Conservation (phyloP, 1,140 invertebrate genomes). For the Ditylenchus dipsaci region DNA sequence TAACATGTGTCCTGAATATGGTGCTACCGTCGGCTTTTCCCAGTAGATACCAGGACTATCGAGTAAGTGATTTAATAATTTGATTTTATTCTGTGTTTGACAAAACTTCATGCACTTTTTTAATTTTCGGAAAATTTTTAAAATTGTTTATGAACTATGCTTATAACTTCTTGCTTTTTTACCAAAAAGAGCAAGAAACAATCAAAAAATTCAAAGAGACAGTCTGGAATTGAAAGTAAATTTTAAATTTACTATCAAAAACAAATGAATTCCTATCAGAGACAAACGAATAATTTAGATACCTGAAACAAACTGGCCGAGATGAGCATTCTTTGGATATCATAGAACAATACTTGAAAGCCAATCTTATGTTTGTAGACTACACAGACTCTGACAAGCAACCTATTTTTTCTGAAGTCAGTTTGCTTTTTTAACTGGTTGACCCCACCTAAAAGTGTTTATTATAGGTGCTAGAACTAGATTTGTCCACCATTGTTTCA, state of each 20-base stretch:
- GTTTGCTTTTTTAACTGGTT: not conserved
- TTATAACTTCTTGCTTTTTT: too few species aligned
- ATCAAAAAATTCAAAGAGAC: too few species aligned
- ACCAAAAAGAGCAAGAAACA: too few species aligned
- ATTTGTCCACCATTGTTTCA: constrained; percentile 80
- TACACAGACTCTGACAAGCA: constrained; percentile 74
- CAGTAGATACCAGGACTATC: constrained; percentile 80
- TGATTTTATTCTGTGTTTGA: constrained; percentile 13
- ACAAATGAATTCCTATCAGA: too few species aligned
- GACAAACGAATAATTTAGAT: constrained; percentile 14
- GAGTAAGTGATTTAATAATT: not conserved
- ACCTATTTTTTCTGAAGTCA: constrained; percentile 72
- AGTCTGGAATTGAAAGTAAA: too few species aligned
- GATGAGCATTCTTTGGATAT: constrained; percentile 74
- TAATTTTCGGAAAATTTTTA: too few species aligned
- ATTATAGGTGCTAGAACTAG: constrained; percentile 73
- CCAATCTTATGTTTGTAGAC: constrained; percentile 77
- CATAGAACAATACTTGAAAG: constrained; percentile 77
- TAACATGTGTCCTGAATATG: constrained; percentile 87
- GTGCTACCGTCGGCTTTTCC: constrained; percentile 94
- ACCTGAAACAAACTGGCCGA: constrained; percentile 67
- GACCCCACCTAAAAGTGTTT: not conserved
- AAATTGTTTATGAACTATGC: too few species aligned
- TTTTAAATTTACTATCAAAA: too few species aligned
- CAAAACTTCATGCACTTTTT: too few species aligned